phyloP scores from a whole-genome alignment of 2,888 invertebrate species.

The Drosophila demipolita region DNA sequence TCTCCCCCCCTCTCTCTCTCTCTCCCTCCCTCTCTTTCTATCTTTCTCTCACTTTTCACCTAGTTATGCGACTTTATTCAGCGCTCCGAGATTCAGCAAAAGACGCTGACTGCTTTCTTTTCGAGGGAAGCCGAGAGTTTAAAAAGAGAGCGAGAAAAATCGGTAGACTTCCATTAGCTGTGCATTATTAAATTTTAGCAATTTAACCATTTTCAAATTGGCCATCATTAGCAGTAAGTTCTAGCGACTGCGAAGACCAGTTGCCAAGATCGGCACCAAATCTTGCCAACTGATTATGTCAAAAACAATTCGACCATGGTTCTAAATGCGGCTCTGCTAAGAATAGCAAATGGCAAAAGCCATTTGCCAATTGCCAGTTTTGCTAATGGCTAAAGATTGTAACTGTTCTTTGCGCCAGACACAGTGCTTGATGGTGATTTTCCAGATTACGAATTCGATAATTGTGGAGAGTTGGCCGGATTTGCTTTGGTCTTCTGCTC shows the following conservation, averaged over 20 bases:
- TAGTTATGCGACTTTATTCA: conserved; percentile 51
- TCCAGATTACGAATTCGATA: conserved; percentile 8
- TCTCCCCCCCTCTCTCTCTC: not conserved
- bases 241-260: conserved; percentile 33
- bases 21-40: not conserved
- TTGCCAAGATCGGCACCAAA: conserved; percentile 28
- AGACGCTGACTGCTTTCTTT: conserved; percentile 43
- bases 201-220: conserved; percentile 50
- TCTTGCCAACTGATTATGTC: conserved; percentile 48
- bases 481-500: not conserved
- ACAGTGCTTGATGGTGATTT: not conserved
- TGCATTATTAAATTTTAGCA: conserved; percentile 70
- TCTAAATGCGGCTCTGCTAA: conserved; percentile 21
- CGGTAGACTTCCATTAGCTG: conserved; percentile 58
- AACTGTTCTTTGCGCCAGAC: conserved; percentile 9
- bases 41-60: conserved; percentile 44
- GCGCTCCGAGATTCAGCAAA: conserved; percentile 45
- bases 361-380: not conserved
- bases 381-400: not conserved
- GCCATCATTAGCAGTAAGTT: conserved; percentile 54
- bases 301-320: conserved; percentile 10
- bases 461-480: conserved; percentile 3
- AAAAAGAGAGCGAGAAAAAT: conserved; percentile 8
- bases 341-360: conserved; percentile 18
- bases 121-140: conserved; percentile 19